Base-by-base conservation (phyloP, 2,888 invertebrate species). In the Drosophila falleni region DNA sequence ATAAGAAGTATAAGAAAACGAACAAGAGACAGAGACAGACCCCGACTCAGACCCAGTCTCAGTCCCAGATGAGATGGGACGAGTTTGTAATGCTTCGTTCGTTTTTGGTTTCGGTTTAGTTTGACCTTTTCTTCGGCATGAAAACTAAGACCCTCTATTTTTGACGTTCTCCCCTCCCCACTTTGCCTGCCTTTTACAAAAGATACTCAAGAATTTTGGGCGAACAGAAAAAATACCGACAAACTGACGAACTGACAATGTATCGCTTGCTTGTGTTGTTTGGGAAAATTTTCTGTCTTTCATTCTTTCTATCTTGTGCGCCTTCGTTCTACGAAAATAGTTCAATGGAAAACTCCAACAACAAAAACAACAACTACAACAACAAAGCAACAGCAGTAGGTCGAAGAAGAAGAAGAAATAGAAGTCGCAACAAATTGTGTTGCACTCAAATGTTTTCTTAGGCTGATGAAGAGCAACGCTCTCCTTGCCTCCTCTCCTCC, bases 311-410 rank as follows among this genome's bases (percentile, higher is more conserved):
- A 3, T 50, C 19, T 50, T 50, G 31, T 69, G 47, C 53, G 68
- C 65, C 74, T 76, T 63, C 74, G 61, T 82, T 76, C 77, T 70
- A 78, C 83, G 79, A 87, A 81, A 86, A 84, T 87, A 78, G 77
- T 84, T 86, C 87, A 86, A 86, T 89, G 87, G 85, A 86, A 89
- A 84, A 86, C 78, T 86, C 70, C 29, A 29, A 1, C 29, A 29
- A 29, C 29, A 29, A 29, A 2, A 74, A 37, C 37, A 76, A 60
- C 29, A 60, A 9, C 51, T 55, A 37, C 49, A 55, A 51, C 59
- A 64, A 60, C 53, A 61, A 53, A 55, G 51, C 63, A 71, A 64
- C 75, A 80, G 68, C 80, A 78, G 79, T 78, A 70, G 77, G 75
- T 78, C 68, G 66, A 23, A 53, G 61, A 66, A 71, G 70, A 69